These are phyloP conservation scores for Arctocebus calabarensis DNA, from an alignment of 2,797 vertebrate species.

Conservation along the genomic window DNA sequence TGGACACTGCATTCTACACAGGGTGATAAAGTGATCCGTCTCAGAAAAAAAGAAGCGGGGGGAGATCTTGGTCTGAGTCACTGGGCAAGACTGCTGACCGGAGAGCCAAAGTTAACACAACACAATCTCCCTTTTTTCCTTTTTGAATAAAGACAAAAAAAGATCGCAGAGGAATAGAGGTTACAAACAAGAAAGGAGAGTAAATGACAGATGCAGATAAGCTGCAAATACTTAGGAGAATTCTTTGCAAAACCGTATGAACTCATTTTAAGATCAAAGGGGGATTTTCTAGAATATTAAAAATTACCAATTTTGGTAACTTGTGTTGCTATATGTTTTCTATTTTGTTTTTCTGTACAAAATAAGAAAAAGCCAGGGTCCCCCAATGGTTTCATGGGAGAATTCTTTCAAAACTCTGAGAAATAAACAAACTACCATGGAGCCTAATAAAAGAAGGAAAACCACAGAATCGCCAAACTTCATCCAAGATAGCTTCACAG, in stretches of 20 bases:
- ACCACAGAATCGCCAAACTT: background rate
- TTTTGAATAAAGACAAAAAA: background rate
- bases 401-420: slow-evolving; percentile 40
- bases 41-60: too few relatives aligned
- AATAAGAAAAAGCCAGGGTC: background rate
- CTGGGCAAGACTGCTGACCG: background rate
- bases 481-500: slow-evolving; percentile 32
- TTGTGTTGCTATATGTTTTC: too few relatives aligned
- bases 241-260: background rate
- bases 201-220: background rate
- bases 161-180: background rate
- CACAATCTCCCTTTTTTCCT: background rate
- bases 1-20: too few relatives aligned
- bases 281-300: background rate
- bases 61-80: background rate
- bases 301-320: slow-evolving; percentile 23
- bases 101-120: background rate
- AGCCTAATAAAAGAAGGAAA: slow-evolving; percentile 29
- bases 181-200: background rate
- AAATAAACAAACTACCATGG: background rate
- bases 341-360: too few relatives aligned
- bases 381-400: background rate
- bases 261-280: slow-evolving; percentile 31
- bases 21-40: too few relatives aligned
- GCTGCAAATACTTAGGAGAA: background rate